These are phyloP conservation scores for Sarcophaga bullata DNA, from an alignment of 1,140 invertebrate genomes.

Conservation along the genomic window DNA sequence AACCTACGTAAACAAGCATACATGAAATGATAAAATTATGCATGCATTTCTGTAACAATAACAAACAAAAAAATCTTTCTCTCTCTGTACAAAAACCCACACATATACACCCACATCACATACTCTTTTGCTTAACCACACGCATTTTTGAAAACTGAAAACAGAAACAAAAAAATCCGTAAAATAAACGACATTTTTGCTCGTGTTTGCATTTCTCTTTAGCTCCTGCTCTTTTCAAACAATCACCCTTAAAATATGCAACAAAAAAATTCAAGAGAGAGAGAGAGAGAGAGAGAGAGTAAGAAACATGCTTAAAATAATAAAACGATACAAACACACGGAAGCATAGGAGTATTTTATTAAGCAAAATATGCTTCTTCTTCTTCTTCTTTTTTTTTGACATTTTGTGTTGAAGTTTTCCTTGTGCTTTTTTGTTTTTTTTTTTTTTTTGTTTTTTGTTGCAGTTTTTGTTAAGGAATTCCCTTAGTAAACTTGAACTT, in stretches of 20 bases:
- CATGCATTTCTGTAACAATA: background rate
- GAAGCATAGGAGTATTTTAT: background rate
- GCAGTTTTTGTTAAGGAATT: background rate
- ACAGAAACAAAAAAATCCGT: no score
- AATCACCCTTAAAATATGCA: background rate
- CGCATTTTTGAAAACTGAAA: no score
- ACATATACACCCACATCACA: no score
- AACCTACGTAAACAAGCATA: background rate
- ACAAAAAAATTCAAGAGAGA: background rate
- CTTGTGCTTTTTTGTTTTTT: no score
- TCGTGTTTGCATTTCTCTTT: background rate
- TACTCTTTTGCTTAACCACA: no score
- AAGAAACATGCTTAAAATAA: no score
- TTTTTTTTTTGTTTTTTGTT: no score
- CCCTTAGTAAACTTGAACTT: conserved; percentile 21
- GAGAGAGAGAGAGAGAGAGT: background rate
- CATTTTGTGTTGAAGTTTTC: no score
- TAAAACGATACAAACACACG: background rate
- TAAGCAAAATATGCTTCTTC: background rate
- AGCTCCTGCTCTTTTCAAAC: background rate
- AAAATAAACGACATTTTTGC: conserved; percentile 3
- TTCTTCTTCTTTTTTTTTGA: no score
- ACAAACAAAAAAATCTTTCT: no score
- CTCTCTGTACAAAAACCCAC: no score
- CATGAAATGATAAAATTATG: conserved; percentile 15